Evolutionary conservation across 2,113 vertebrate genomes (phyloP), one percentile per base, ranked within the genome.

Genomic region (Phaethornis superciliosus): DNA sequence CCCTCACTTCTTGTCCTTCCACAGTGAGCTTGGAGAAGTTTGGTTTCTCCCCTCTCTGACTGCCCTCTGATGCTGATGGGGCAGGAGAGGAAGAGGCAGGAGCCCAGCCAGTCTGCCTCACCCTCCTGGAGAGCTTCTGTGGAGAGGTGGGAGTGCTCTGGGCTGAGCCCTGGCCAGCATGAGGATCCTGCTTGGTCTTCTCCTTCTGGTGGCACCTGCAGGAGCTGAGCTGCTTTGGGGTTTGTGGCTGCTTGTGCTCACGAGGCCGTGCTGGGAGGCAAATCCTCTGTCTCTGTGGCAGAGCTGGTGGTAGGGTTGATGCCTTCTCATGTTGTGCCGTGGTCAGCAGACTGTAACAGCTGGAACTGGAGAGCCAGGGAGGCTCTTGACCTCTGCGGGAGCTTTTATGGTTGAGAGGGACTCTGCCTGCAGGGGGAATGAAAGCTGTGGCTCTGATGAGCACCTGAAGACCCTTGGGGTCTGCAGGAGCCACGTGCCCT

Each of bases 11-110:
- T 76, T 58, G 27, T 46, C 56, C 58, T 70, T 77, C 54, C 59
- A 22, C 0, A 2, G 20, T 52, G 44, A 2, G 1, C 40, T 51
- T 0, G 0, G 59, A 46, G 52, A 54, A 59, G n/a, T 44, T 40
- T 54, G 35, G 49, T 70, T 58, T 51, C n/a, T 30, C 62, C 17
- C 35, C 14, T 47, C 55, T 68, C 30, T 37, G 42, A 40, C 13
- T 40, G 40, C 40, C 40, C 40, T 40, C 40, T 40, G 40, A 40
- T 40, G 40, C 40, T 40, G 40, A 40, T 40, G 40, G 40, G 40
- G 40, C 40, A 40, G 40, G 40, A 40, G 40, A 12, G 40, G 40
- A 40, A 40, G 11, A 40, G 40, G 40, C 40, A 40, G 54, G 24
- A 60, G 37, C 33, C 54, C 28, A 40, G 46, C 37, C 0, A 4